Conservation (phyloP, 64 coral and sea anemone species). For the Anthopleura sola region DNA sequence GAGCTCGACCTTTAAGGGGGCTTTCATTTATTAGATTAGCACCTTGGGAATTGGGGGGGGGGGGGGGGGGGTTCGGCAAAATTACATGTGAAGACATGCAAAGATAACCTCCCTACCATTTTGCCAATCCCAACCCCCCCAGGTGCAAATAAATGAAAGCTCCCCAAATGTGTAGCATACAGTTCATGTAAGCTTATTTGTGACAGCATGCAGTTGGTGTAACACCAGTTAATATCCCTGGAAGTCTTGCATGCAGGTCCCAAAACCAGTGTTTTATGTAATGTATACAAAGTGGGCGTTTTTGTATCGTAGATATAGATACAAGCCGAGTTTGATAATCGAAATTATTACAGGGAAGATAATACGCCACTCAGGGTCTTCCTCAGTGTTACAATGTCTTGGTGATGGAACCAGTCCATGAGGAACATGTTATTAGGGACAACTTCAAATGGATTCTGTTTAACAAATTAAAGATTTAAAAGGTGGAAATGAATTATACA, state of each 20-base stretch:
- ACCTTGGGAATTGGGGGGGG: too few relatives aligned
- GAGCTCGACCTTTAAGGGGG: too few relatives aligned
- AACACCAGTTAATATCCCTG: not conserved
- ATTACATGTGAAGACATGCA: too few relatives aligned
- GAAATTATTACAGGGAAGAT: not conserved
- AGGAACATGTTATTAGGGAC: slow-evolving; percentile 1
- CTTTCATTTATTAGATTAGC: too few relatives aligned
- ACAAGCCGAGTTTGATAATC: not conserved
- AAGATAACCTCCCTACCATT: too few relatives aligned
- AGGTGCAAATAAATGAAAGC: too few relatives aligned
- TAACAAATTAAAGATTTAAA: not conserved
- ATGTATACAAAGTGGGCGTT: too few relatives aligned
- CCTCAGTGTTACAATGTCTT: not conserved
- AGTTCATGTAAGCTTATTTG: not conserved
- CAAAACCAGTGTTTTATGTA: not conserved
- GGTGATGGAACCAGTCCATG: not conserved
- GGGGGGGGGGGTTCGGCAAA: too few relatives aligned
- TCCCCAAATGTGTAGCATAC: not conserved
- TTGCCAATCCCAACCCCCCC: too few relatives aligned
- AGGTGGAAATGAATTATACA: not conserved
- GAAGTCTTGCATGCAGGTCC: too few relatives aligned
- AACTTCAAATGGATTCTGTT: slow-evolving; percentile 1
- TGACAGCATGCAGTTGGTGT: not conserved
- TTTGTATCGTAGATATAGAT: too few relatives aligned
- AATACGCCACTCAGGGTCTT: not conserved